A percentile compares a stretch with the other conserved stretches of the same genome.
Conservation (phyloP, 2,113 vertebrate species). For the Lontra canadensis region DNA sequence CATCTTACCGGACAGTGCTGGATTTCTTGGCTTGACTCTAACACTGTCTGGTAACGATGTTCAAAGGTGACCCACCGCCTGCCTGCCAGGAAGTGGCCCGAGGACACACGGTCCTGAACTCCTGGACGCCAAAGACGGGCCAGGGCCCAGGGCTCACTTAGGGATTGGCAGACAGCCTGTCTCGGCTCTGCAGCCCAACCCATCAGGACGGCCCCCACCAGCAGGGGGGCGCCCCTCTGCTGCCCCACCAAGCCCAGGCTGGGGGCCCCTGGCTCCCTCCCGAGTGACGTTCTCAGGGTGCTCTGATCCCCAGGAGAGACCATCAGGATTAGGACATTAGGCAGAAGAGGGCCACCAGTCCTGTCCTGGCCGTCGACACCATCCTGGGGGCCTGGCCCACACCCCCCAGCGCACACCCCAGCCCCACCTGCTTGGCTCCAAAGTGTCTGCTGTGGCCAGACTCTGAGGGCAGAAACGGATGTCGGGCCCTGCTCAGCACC, state of each 20-base stretch:
- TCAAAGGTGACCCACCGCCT: constrained; percentile 88
- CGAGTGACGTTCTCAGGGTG: background rate
- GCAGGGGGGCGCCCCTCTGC: background rate
- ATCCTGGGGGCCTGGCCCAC: background rate
- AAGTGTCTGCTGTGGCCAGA: fast-evolving
- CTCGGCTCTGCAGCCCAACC: background rate
- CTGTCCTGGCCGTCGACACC: background rate
- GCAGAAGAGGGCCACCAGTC: too few species aligned
- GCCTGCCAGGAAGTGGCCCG: constrained; percentile 30
- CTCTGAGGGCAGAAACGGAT: background rate
- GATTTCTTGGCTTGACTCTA: constrained; percentile 94
- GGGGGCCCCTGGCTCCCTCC: background rate
- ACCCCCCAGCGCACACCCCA: background rate
- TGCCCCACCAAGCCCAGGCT: background rate
- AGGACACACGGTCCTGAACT: background rate
- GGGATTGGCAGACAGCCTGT: background rate
- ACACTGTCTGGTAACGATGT: constrained; percentile 99
- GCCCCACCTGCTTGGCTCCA: background rate
- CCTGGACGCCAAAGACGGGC: background rate
- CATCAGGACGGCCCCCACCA: background rate
- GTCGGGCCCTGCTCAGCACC: background rate
- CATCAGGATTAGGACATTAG: background rate
- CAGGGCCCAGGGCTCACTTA: background rate
- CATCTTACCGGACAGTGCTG: constrained; percentile 99
- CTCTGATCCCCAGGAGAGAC: background rate